Percentiles rank a stretch among this genome's conserved stretches.
Evolutionary conservation across 2,113 vertebrate genomes (phyloP).

Genomic region (Bucco capensis): DNA sequence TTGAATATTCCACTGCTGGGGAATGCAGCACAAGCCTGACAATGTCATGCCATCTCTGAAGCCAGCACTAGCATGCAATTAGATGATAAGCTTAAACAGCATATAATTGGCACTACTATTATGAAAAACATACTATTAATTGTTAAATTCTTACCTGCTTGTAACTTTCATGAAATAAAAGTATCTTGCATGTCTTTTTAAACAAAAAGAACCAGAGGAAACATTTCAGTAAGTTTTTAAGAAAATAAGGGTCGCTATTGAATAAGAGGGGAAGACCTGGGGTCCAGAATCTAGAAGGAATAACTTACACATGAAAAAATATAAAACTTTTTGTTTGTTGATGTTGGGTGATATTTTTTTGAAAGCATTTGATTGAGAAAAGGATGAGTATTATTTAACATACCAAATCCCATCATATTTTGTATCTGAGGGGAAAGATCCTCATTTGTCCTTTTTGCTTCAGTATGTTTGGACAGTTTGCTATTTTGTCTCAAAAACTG

Average conservation of each 20-base stretch:
- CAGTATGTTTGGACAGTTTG: not conserved
- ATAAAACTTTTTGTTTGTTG: not conserved
- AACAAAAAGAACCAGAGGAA: not conserved
- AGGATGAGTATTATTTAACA: not conserved
- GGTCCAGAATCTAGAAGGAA: not conserved
- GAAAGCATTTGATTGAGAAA: not conserved
- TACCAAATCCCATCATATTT: not conserved
- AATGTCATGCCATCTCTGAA: conserved; percentile 77
- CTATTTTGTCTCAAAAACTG: not conserved
- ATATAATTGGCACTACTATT: conserved; percentile 79
- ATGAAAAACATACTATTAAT: conserved; percentile 72
- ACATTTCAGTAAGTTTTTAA: not conserved
- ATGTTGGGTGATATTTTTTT: not conserved
- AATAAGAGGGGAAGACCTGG: not conserved
- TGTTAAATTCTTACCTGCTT: conserved; percentile 65
- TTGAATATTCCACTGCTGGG: conserved; percentile 83
- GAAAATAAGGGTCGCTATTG: not conserved
- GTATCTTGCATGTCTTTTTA: not conserved
- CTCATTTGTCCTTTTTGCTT: not conserved
- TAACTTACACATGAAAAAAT: not conserved
- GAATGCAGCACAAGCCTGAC: conserved; percentile 72
- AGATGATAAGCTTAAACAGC: conserved; percentile 94
- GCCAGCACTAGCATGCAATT: conserved; percentile 82
- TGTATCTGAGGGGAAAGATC: not conserved
- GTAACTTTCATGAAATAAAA: conserved; percentile 52